Evolutionary conservation across 2,113 vertebrate genomes (phyloP).

Genomic region (Panthera leo): DNA sequence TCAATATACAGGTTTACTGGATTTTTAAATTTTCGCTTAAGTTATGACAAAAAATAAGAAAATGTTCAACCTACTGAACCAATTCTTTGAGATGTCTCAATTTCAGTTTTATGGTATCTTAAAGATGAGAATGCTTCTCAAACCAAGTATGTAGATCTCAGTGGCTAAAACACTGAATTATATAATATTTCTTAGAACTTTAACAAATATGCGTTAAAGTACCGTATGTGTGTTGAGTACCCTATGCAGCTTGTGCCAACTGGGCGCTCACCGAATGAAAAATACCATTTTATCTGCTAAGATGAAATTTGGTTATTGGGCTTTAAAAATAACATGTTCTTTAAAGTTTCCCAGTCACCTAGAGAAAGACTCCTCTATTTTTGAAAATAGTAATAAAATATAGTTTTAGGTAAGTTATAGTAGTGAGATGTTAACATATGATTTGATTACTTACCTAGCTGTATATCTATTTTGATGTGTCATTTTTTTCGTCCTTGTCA

Average conservation of each 20-base stretch:
- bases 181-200: neutral
- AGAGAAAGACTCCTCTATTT: neutral
- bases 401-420: neutral
- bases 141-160: neutral
- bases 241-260: neutral
- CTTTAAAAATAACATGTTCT: neutral
- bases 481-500: neutral
- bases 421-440: neutral
- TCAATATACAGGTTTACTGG: neutral
- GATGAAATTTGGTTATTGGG: neutral
- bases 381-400: neutral
- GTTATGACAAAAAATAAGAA: constrained; percentile 11
- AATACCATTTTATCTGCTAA: constrained; percentile 14
- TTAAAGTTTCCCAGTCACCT: constrained; percentile 5
- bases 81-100: neutral
- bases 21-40: neutral
- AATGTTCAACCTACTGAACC: neutral
- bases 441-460: neutral
- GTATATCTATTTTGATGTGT: constrained; percentile 12
- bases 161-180: neutral
- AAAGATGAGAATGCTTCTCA: neutral
- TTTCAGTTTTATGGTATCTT: neutral
- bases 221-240: neutral
- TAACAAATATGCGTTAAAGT: neutral
- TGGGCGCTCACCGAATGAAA: constrained; percentile 18